Base-by-base conservation (phyloP, 1,140 invertebrate species). In the Drosophila novamexicana region DNA sequence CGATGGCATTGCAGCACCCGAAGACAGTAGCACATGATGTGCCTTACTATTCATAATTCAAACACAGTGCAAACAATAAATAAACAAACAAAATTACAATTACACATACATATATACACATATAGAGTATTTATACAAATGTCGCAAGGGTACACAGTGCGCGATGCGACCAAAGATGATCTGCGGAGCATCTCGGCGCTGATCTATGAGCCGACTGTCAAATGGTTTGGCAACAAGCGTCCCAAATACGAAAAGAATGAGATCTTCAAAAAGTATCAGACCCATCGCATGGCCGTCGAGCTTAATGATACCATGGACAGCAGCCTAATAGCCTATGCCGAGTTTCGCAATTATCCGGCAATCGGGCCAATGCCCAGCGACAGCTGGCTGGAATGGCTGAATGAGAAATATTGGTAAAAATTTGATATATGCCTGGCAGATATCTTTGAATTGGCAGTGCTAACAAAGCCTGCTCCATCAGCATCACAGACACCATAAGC, bases 341-440 rank as follows among this genome's bases (percentile, higher is more conserved):
- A 91, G 58, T 59, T 91, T 7, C 73, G 79, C 1, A 83, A 88
- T 34, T 85, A 85, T 68, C 90, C 90, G 1, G 9, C 45, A 7
- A 44, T 91, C 3, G 14, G 32, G 2, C 70, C 81, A 0, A 4
- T 91, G 52, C 73, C 79, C 42, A 68, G 49, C 8, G 86, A 91
- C 34, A 64, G 62, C 14, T 91, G 90, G 90, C 9, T 74, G 18
- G 72, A 89, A 2, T 91, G 80, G 78, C 10, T 91, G 7, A 14
- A 65, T 10, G 16, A 36, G 6, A 75, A 77, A 69, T 91, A 79
- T 59, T 91, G 90, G 86, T 89, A 83, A 64, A 34, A 7, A 14
- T 3, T 0, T 14, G 22, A 22, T 40, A 54, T 53, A 50, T 50
- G 18, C 1, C 10, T 7, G 22, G 7, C 42, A 29, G 5, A n/a